A percentile compares a stretch with the other conserved stretches of the same genome.
Evolutionary conservation across 1,140 invertebrate genomes (phyloP).

Genomic region (Metaphire vulgaris): DNA sequence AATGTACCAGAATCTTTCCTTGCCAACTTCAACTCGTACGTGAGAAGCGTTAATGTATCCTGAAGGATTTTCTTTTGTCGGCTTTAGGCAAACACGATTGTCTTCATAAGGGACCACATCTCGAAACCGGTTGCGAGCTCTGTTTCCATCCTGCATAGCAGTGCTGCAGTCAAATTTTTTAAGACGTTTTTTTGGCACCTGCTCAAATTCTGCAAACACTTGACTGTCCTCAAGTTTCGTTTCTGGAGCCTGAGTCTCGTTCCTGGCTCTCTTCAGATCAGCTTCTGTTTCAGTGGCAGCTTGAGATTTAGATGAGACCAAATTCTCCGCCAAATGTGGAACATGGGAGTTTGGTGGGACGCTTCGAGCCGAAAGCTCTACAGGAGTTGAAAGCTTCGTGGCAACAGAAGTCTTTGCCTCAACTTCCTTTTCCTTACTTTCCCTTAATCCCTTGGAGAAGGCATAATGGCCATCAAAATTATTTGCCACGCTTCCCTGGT

Average conservation of each 20-base stretch:
- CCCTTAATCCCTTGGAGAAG: no score
- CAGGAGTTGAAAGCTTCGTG: no score
- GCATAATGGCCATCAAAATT: no score
- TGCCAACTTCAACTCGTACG: constrained; percentile 61
- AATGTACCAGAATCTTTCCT: constrained; percentile 60
- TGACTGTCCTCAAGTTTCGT: constrained; percentile 71
- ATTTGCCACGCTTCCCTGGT: no score
- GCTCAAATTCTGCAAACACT: constrained; percentile 78
- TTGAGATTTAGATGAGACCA: no score
- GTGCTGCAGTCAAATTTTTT: constrained; percentile 61
- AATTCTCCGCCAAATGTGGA: no score
- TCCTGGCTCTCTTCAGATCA: not conserved
- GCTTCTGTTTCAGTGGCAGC: not conserved
- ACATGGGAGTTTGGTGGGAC: no score
- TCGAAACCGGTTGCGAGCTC: constrained; percentile 55
- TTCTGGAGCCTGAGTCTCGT: constrained; percentile 17
- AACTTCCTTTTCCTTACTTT: no score
- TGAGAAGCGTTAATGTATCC: constrained; percentile 88
- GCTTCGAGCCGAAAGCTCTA: no score
- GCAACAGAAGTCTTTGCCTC: no score
- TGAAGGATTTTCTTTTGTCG: constrained; percentile 68
- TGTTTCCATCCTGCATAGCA: constrained; percentile 58
- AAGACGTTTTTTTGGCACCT: constrained; percentile 70
- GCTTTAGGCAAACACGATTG: constrained; percentile 67
- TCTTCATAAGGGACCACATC: constrained; percentile 82